Evolutionary conservation across 2,113 vertebrate species (phyloP).

Genomic region (Atrichornis clamosus): DNA sequence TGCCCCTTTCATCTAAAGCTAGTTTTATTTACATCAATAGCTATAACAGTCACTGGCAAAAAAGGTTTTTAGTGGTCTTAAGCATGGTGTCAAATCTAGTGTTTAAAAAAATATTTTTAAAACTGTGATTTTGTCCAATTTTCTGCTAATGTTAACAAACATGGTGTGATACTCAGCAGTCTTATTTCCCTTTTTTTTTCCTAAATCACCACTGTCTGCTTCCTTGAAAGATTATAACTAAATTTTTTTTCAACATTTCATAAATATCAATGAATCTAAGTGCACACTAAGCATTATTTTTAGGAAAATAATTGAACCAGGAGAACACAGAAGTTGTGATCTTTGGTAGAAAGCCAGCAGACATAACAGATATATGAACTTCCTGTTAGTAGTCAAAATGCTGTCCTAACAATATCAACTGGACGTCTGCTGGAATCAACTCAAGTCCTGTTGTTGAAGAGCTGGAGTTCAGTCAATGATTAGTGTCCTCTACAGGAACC

Average conservation of each 20-base stretch:
- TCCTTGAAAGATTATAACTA: background rate
- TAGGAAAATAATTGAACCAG: background rate
- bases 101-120: background rate
- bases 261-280: background rate
- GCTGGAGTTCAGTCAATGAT: slow-evolving; percentile 12
- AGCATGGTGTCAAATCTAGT: background rate
- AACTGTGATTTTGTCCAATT: background rate
- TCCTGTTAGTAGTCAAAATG: slow-evolving; percentile 16
- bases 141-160: background rate
- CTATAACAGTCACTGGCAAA: background rate
- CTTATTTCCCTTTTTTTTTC: background rate
- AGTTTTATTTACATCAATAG: background rate
- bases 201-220: background rate
- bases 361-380: slow-evolving; percentile 17
- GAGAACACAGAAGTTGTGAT: background rate
- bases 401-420: slow-evolving; percentile 31
- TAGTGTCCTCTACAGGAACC: background rate
- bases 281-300: background rate
- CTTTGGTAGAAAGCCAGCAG: slow-evolving; percentile 37
- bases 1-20: background rate
- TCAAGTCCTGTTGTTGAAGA: background rate
- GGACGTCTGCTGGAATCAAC: slow-evolving; percentile 3
- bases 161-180: background rate
- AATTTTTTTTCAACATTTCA: background rate
- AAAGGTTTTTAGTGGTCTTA: background rate